Base-by-base conservation (phyloP, 1,140 invertebrate species). In the Octopus bimaculoides region DNA sequence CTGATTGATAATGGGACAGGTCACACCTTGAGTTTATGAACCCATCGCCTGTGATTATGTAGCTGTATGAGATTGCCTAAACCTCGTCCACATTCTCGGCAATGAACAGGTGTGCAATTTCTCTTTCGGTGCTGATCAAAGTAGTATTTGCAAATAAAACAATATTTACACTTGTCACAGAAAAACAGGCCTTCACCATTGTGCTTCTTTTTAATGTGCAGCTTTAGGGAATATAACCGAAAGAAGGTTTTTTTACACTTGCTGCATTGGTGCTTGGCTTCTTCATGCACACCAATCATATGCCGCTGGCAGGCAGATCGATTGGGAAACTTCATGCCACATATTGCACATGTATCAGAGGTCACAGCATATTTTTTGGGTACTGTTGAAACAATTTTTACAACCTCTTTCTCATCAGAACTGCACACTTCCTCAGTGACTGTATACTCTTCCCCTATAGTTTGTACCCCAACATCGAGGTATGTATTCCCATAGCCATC, bases 141-240 rank as follows among this genome's bases (percentile, higher is more conserved):
- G 20, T 75, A 75, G 20, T 17, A 75, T 41, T 75, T 75, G 41
- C 74, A 75, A 1, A 41, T 41, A 75, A 26, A 75, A 14, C 41
- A 75, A 14, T 75, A 41, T 7, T 53, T 75, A 75, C 74, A 75
- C 26, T 75, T 75, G 17, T 52, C 26, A 41, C 74, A 75, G 26
- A 53, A 52, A 41, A 41, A 75, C 74, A 75, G 26, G 5, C 74
- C 74, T 75, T 75, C 74, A 20, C 74, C 52, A 52, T 75, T 75
- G 9, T 75, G 74, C 52, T 75, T 75, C 52, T 75, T 75, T 41
- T 53, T 75, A 52, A 75, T 75, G 26, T 75, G 74, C 20, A 75
- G 20, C 17, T 75, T 75, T 52, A 75, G 17, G 52, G 41, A 53
- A 41, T 52, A 52, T 14, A 41, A n/a, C 5, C 74, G 74, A 75